A percentile compares a stretch with the other conserved stretches of the same genome.
phyloP scores from a whole-genome alignment of 1,140 invertebrate genomes.

The Dreissena rostriformis region DNA sequence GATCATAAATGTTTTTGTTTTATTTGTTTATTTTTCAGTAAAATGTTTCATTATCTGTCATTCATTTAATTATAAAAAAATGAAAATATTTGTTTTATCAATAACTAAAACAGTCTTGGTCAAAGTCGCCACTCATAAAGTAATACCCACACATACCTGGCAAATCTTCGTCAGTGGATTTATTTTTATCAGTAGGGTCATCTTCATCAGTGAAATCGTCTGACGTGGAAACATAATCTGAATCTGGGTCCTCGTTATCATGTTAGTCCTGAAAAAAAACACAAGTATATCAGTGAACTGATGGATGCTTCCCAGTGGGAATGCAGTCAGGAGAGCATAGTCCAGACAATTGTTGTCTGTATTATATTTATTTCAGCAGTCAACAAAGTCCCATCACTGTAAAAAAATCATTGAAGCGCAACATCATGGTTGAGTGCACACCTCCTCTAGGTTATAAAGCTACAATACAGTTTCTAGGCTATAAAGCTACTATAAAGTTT shows the following conservation, averaged over 20 bases:
- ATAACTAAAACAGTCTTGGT: background rate
- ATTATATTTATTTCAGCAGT: background rate
- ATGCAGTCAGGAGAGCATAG: background rate
- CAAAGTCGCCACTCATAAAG: background rate
- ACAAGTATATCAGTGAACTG: background rate
- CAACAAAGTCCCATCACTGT: background rate
- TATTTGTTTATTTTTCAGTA: background rate
- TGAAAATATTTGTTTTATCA: background rate
- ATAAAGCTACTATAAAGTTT: too few relatives aligned
- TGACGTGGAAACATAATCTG: slow-evolving; percentile 14
- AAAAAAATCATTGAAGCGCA: background rate
- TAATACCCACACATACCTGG: slow-evolving; percentile 8
- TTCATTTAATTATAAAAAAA: background rate
- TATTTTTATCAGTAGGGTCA: background rate
- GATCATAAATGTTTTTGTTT: slow-evolving; percentile 6
- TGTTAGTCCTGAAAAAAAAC: slow-evolving; percentile 9
- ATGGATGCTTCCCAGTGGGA: background rate
- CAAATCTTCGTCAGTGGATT: slow-evolving; percentile 23
- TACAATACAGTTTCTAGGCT: too few relatives aligned
- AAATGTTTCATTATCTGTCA: slow-evolving; percentile 1
- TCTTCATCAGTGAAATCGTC: slow-evolving; percentile 23
- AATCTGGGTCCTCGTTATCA: slow-evolving; percentile 11
- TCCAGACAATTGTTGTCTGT: background rate
- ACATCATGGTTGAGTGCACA: background rate
- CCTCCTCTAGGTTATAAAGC: background rate